Evolutionary conservation across 2,888 invertebrate species (phyloP).

Genomic region (Zygaena filipendulae): DNA sequence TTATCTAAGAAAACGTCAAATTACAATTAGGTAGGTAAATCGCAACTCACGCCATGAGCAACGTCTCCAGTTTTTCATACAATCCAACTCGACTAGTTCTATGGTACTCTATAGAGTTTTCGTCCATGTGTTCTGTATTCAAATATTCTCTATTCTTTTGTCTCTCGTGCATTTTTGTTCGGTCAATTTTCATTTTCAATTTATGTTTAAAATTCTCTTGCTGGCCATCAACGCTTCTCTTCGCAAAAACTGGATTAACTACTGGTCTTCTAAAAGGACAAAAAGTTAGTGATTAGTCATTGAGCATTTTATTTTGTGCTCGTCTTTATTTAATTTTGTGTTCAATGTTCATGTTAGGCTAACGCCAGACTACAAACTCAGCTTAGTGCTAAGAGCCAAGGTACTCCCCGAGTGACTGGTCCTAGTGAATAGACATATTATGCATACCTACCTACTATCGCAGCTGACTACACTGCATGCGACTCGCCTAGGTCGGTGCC

Average conservation of each 20-base stretch:
- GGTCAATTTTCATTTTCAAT: constrained; percentile 39
- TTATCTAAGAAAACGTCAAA: too few species aligned
- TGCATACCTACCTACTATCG: too few species aligned
- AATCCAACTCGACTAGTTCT: constrained; percentile 71
- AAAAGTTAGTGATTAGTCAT: not conserved
- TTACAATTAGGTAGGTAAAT: too few species aligned
- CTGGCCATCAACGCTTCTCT: constrained; percentile 34
- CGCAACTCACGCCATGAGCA: constrained; percentile 71
- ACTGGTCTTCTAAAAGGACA: constrained; percentile 29
- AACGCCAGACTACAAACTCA: too few species aligned
- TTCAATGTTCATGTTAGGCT: too few species aligned
- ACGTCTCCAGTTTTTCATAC: constrained; percentile 70
- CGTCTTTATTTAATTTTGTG: too few species aligned
- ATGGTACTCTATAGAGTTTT: constrained; percentile 57
- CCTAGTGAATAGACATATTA: too few species aligned
- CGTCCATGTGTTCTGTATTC: constrained; percentile 31
- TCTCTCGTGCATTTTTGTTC: constrained; percentile 40
- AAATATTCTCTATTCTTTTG: constrained; percentile 33
- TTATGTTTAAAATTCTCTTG: constrained; percentile 39
- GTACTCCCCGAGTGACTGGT: too few species aligned
- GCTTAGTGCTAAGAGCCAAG: too few species aligned
- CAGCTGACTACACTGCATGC: too few species aligned
- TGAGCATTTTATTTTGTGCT: not conserved
- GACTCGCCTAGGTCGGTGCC: too few species aligned
- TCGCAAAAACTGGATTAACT: constrained; percentile 46